phyloP scores from a whole-genome alignment of 2,797 vertebrate species.

The Rhinatrema bivittatum region DNA sequence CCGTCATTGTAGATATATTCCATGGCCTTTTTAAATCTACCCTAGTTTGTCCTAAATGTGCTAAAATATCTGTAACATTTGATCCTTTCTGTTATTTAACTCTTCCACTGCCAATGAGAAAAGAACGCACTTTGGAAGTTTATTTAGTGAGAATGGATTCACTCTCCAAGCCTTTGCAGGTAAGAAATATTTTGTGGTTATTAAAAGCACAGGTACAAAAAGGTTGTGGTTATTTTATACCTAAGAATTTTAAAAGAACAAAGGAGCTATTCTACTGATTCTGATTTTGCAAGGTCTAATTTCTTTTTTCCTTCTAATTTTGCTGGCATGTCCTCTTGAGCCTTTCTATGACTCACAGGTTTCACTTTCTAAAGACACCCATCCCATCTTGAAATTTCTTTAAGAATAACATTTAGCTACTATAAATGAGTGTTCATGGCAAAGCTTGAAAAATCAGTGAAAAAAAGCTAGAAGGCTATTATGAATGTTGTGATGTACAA shows the following conservation, averaged over 20 bases:
- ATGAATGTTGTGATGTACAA: too few species aligned
- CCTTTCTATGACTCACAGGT: too few species aligned
- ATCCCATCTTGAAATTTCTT: too few species aligned
- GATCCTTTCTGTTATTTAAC: slow-evolving; percentile 98
- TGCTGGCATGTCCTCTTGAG: too few species aligned
- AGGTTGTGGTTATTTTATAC: slow-evolving; percentile 7
- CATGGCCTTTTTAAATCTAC: slow-evolving; percentile 98
- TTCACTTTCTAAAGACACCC: too few species aligned
- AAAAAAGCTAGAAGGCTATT: too few species aligned
- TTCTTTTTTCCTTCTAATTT: too few species aligned
- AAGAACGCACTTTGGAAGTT: slow-evolving; percentile 91
- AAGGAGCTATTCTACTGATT: too few species aligned
- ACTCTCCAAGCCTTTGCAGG: slow-evolving; percentile 87
- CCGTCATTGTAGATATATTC: slow-evolving; percentile 98
- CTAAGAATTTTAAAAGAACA: background rate
- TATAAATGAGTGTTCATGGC: too few species aligned
- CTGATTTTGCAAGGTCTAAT: too few species aligned
- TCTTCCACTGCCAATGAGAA: slow-evolving; percentile 95
- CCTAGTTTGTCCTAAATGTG: slow-evolving; percentile 88
- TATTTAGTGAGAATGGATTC: slow-evolving; percentile 89
- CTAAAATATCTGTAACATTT: slow-evolving; percentile 95
- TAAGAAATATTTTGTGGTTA: slow-evolving; percentile 29
- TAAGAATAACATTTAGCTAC: too few species aligned
- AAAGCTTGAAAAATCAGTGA: too few species aligned
- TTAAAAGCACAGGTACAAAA: background rate